Conservation (phyloP, 2,888 invertebrate genomes). For the Andrena trimmerana region DNA sequence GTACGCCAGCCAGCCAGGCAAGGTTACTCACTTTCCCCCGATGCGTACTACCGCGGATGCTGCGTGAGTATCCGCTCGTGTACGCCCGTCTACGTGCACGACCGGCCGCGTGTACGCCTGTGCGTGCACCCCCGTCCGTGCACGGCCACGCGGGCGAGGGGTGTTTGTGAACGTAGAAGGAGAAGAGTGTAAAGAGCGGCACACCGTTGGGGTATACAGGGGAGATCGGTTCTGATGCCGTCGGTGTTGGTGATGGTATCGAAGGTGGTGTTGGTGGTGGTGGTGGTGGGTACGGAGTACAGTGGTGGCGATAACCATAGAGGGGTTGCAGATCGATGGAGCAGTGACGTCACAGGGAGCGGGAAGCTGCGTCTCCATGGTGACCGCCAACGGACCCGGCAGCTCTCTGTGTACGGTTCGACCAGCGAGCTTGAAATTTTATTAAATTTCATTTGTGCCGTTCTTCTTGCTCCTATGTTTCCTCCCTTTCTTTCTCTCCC, state of each 20-base stretch:
- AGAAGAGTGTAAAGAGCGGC: slow-evolving; percentile 24
- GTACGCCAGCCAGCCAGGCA: slow-evolving; percentile 64
- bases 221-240: slow-evolving; percentile 47
- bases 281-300: slow-evolving; percentile 67
- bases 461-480: slow-evolving; percentile 45
- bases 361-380: slow-evolving; percentile 85
- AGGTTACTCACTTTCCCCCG: slow-evolving; percentile 76
- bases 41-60: slow-evolving; percentile 58
- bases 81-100: slow-evolving; percentile 25
- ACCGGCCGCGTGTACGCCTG: not conserved
- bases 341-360: slow-evolving; percentile 84
- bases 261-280: slow-evolving; percentile 43
- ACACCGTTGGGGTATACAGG: slow-evolving; percentile 21
- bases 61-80: slow-evolving; percentile 56
- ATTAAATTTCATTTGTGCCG: slow-evolving; percentile 81
- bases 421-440: slow-evolving; percentile 81
- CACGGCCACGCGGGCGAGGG: slow-evolving; percentile 23
- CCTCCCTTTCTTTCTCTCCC: slow-evolving; percentile 23
- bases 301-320: slow-evolving; percentile 74
- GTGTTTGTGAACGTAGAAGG: slow-evolving; percentile 16
- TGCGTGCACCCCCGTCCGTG: slow-evolving; percentile 43
- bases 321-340: slow-evolving; percentile 83
- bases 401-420: slow-evolving; percentile 73
- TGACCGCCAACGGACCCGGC: slow-evolving; percentile 85
- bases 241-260: slow-evolving; percentile 56